Conservation (phyloP, 2,797 vertebrate species). For the Darevskia mixta region DNA sequence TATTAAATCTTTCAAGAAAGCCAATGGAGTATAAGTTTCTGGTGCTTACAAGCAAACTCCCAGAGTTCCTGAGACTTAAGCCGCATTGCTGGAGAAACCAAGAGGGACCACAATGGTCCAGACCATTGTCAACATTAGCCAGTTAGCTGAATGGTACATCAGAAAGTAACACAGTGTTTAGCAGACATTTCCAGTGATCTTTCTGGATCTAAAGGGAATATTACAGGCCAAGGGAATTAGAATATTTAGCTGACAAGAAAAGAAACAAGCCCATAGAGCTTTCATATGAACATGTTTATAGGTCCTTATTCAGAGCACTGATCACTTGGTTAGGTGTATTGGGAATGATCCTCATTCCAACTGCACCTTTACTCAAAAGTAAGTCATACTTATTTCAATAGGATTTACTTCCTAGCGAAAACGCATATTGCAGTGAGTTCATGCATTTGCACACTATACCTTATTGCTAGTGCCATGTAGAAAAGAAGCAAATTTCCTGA, state of each 20-base stretch:
- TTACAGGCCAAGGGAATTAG: background rate
- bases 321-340: background rate
- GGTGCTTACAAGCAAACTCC: background rate
- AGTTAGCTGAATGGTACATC: background rate
- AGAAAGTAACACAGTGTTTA: background rate
- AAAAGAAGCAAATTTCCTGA: background rate
- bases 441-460: background rate
- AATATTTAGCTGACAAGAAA: background rate
- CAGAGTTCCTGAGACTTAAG: background rate
- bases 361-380: background rate
- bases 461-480: background rate
- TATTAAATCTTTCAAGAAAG: background rate
- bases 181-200: background rate
- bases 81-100: background rate
- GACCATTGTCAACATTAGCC: background rate
- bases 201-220: background rate
- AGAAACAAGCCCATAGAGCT: background rate
- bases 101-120: background rate
- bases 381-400: background rate
- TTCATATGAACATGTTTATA: background rate
- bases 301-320: background rate
- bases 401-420: background rate
- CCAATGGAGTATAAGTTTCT: background rate
- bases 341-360: background rate
- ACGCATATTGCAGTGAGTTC: too few relatives aligned